Conservation (phyloP, 1,140 invertebrate genomes). For the Epicauta chinensis region DNA sequence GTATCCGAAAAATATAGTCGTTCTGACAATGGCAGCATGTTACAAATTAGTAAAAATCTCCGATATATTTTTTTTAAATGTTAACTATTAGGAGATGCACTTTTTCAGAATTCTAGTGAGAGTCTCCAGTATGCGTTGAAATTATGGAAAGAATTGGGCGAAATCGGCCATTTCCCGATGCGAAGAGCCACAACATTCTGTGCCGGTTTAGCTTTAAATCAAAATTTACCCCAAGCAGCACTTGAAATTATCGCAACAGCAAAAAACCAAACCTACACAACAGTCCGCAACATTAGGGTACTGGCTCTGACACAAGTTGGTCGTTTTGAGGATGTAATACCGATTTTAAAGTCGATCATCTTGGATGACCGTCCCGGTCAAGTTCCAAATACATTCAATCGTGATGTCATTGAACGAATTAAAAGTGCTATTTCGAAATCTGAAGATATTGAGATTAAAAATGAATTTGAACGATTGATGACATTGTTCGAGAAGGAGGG, state of each 20-base stretch:
- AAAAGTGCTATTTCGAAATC: slow-evolving; percentile 37
- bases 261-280: slow-evolving; percentile 54
- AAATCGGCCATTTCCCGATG: slow-evolving; percentile 49
- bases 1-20: slow-evolving; percentile 60
- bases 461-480: slow-evolving; percentile 44
- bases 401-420: slow-evolving; percentile 45
- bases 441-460: slow-evolving; percentile 37
- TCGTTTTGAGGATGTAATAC: slow-evolving; percentile 57
- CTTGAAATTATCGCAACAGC: slow-evolving; percentile 56
- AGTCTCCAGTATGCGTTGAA: slow-evolving; percentile 58
- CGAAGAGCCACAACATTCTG: slow-evolving; percentile 56
- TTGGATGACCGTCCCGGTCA: slow-evolving; percentile 48
- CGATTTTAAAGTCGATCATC: slow-evolving; percentile 52
- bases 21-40: slow-evolving; percentile 61
- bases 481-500: slow-evolving; percentile 42
- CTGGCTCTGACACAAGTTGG: slow-evolving; percentile 53
- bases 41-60: slow-evolving; percentile 61
- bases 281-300: slow-evolving; percentile 62
- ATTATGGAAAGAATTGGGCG: slow-evolving; percentile 52
- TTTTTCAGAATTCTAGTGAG: slow-evolving; percentile 62
- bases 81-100: no score
- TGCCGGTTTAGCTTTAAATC: slow-evolving; percentile 59
- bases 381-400: slow-evolving; percentile 48
- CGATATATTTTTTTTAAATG: background rate
- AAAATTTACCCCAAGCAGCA: slow-evolving; percentile 58